Percentiles rank a stretch among this genome's conserved stretches.
Evolutionary conservation across 2,113 vertebrate genomes (phyloP).

Genomic region (Pedionomus torquatus): DNA sequence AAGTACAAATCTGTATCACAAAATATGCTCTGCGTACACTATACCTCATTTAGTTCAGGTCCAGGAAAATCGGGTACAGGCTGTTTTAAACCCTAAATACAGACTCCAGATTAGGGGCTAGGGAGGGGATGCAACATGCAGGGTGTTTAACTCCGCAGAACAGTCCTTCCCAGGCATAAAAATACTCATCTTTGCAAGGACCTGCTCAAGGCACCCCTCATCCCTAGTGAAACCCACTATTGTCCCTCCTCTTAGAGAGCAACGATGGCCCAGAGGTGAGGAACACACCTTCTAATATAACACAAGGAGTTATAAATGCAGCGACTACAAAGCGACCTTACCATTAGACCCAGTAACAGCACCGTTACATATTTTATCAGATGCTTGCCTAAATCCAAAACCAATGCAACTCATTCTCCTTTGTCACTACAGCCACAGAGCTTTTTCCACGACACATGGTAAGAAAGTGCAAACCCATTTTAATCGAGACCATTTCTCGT

Average conservation of each 20-base stretch:
- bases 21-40: neutral
- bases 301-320: neutral
- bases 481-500: rapidly evolving
- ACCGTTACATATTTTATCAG: neutral
- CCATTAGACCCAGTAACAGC: neutral
- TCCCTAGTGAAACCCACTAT: neutral
- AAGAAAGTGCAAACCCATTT: neutral
- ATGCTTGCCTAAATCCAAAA: neutral
- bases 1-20: neutral
- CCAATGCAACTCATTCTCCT: neutral
- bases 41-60: neutral
- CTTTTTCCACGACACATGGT: rapidly evolving
- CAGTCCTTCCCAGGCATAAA: neutral
- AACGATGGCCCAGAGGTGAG: neutral
- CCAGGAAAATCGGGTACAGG: neutral
- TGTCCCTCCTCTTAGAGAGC: neutral
- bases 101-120: neutral
- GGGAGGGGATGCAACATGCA: rapidly evolving
- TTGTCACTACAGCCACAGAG: neutral
- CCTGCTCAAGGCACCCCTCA: neutral
- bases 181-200: neutral
- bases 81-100: neutral
- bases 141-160: neutral
- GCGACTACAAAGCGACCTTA: neutral
- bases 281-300: neutral